phyloP scores from a whole-genome alignment of 2,888 invertebrate genomes.

The Drosophila paramelanica region DNA sequence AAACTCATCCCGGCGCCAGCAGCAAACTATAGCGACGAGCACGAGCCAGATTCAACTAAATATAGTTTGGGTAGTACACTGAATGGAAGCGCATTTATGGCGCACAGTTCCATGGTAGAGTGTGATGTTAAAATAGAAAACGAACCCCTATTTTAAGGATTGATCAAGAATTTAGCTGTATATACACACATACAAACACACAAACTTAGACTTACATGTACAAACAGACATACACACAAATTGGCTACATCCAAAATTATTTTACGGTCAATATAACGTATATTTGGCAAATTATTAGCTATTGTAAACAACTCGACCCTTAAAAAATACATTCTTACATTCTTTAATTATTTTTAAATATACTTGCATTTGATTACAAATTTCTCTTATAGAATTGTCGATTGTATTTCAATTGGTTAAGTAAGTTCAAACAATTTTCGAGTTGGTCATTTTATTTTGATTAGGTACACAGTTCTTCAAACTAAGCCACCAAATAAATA shows the following conservation, averaged over 20 bases:
- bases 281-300: neutral
- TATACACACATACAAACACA: slow-evolving; percentile 1
- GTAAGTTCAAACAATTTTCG: neutral
- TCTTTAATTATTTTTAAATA: slow-evolving; percentile 3
- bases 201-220: slow-evolving; percentile 1
- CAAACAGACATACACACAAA: neutral
- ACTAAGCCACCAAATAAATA: too few relatives aligned
- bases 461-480: neutral
- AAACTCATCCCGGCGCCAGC: slow-evolving; percentile 34
- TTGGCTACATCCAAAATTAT: slow-evolving; percentile 25
- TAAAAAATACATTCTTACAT: neutral
- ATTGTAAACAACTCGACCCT: neutral
- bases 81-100: slow-evolving; percentile 18
- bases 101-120: slow-evolving; percentile 56
- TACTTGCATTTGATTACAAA: slow-evolving; percentile 1
- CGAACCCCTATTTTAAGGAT: slow-evolving; percentile 45
- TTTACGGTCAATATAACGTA: neutral
- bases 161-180: slow-evolving; percentile 12
- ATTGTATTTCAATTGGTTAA: neutral
- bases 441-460: neutral
- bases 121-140: slow-evolving; percentile 73
- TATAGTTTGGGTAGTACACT: slow-evolving; percentile 1
- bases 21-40: neutral
- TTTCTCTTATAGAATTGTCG: neutral
- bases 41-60: slow-evolving; percentile 13